These are phyloP conservation scores for Pseudomyrmex concolor DNA, from an alignment of 1,140 invertebrate genomes.

Conservation along the genomic window DNA sequence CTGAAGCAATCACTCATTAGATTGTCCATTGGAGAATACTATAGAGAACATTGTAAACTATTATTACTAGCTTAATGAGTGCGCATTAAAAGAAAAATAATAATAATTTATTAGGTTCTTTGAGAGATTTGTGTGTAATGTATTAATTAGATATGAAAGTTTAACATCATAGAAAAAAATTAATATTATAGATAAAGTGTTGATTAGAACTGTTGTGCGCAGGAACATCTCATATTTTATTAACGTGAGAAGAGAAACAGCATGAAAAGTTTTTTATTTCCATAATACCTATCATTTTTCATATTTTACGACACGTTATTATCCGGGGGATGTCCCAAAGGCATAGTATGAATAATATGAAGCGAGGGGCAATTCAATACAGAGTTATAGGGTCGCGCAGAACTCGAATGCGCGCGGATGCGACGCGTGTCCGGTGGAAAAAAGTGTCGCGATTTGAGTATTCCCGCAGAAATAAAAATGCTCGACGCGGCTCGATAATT, in stretches of 20 bases:
- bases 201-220: too few species aligned
- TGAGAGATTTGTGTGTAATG: too few species aligned
- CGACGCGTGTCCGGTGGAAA: constrained; percentile 39
- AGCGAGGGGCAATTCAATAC: constrained; percentile 25
- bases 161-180: background rate
- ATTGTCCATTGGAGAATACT: background rate
- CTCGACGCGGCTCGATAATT: constrained; percentile 47
- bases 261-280: constrained; percentile 20
- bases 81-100: too few species aligned
- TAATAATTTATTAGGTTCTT: too few species aligned
- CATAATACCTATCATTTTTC: constrained; percentile 29
- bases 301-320: constrained; percentile 40
- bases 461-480: constrained; percentile 50
- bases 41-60: background rate
- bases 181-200: background rate
- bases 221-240: background rate
- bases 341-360: constrained; percentile 41
- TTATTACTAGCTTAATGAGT: background rate
- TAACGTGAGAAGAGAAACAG: constrained; percentile 21
- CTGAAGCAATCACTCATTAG: constrained; percentile 21
- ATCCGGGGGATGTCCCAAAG: constrained; percentile 33
- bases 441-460: constrained; percentile 48
- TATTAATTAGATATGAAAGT: too few species aligned
- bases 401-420: constrained; percentile 8
- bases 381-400: constrained; percentile 6